Percentiles rank a stretch among this genome's conserved stretches.
These are phyloP conservation scores for Corythoichthys intestinalis DNA, from an alignment of 2,113 vertebrate genomes.

Conservation along the genomic window DNA sequence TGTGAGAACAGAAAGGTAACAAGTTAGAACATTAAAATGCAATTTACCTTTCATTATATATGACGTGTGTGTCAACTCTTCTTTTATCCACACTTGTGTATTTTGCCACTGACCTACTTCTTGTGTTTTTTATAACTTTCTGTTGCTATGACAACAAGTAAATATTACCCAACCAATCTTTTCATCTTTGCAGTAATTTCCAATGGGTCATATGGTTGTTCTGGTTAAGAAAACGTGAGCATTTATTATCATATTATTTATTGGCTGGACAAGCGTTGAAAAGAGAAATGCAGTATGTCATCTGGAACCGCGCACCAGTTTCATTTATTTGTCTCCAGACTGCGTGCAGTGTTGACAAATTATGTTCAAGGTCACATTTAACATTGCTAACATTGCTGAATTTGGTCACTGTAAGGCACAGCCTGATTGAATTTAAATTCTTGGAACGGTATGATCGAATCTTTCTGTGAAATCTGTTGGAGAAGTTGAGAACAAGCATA, in stretches of 20 bases:
- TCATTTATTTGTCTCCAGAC: slow-evolving; percentile 32
- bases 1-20: background rate
- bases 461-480: slow-evolving; percentile 2
- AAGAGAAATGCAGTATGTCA: slow-evolving; percentile 39
- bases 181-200: slow-evolving; percentile 44
- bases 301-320: slow-evolving; percentile 44
- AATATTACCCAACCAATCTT: slow-evolving; percentile 55
- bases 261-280: slow-evolving; percentile 20
- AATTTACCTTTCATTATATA: slow-evolving; percentile 10
- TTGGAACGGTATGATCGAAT: background rate
- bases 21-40: background rate
- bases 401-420: slow-evolving; percentile 15
- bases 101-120: slow-evolving; percentile 35
- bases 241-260: slow-evolving; percentile 42
- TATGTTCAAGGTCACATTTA: slow-evolving; percentile 21
- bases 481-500: background rate
- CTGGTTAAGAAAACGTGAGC: slow-evolving; percentile 24
- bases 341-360: slow-evolving; percentile 39
- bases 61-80: background rate
- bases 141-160: slow-evolving; percentile 54
- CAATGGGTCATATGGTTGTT: slow-evolving; percentile 31
- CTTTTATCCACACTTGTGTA: slow-evolving; percentile 13
- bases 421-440: slow-evolving; percentile 38
- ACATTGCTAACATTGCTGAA: slow-evolving; percentile 28
- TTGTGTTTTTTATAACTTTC: slow-evolving; percentile 18